Percentiles rank a stretch among this genome's conserved stretches.
Evolutionary conservation across 2,888 invertebrate species (phyloP).

Genomic region (Meteorus cinctellus): DNA sequence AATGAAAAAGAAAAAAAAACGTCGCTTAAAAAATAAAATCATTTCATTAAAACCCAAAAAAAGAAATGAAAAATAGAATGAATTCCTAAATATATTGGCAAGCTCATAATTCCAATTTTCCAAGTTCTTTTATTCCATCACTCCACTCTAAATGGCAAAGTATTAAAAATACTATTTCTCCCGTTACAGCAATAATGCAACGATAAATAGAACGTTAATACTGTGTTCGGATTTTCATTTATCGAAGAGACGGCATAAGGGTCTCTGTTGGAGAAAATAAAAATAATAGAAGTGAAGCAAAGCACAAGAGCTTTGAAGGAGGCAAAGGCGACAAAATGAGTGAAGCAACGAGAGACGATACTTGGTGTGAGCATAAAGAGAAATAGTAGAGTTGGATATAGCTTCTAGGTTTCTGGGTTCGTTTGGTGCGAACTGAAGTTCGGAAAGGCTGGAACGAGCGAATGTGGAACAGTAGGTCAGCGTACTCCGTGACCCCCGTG

Average conservation of each 20-base stretch:
- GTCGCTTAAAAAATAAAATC: not conserved
- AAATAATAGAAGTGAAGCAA: slow-evolving; percentile 1
- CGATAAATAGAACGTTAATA: not conserved
- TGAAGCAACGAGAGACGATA: slow-evolving; percentile 11
- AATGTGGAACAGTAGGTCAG: slow-evolving; percentile 73
- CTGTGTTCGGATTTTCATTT: slow-evolving; percentile 14
- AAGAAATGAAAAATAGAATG: not conserved
- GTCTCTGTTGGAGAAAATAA: not conserved
- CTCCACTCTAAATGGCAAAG: too few relatives aligned
- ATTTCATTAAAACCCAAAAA: not conserved
- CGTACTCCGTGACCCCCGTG: slow-evolving; percentile 71
- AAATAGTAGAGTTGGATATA: slow-evolving; percentile 13
- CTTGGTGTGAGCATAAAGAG: slow-evolving; percentile 12
- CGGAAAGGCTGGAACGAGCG: slow-evolving; percentile 67
- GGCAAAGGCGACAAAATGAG: slow-evolving; percentile 9
- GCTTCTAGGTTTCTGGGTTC: slow-evolving; percentile 55
- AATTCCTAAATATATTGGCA: not conserved
- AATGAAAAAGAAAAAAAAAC: not conserved
- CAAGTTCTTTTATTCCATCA: too few relatives aligned
- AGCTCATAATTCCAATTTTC: too few relatives aligned
- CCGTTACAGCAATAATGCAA: not conserved
- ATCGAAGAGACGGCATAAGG: not conserved
- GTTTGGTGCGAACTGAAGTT: slow-evolving; percentile 60
- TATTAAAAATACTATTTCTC: too few relatives aligned
- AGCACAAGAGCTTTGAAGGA: slow-evolving; percentile 26